phyloP scores from a whole-genome alignment of 2,888 invertebrate genomes.

The Apodemia hepburni region DNA sequence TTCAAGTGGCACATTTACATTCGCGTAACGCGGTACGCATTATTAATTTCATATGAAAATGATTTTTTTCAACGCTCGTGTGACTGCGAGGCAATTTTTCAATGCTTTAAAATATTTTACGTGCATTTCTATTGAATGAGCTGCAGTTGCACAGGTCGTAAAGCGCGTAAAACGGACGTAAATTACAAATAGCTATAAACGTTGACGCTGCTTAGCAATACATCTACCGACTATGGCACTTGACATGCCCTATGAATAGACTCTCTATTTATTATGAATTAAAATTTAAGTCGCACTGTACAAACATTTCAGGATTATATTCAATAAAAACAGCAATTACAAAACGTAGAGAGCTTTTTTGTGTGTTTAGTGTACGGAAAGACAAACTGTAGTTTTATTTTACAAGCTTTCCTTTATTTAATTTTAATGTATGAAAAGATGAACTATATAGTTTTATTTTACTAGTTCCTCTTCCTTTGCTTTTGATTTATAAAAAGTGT shows the following conservation, averaged over 20 bases:
- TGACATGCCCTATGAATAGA: conserved; percentile 24
- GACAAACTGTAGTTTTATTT: not conserved
- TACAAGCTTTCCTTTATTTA: not conserved
- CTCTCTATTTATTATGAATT: conserved; percentile 15
- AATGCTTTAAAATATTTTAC: conserved; percentile 29
- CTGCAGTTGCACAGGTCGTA: conserved; percentile 47
- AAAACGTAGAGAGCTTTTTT: not conserved
- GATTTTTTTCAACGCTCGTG: conserved; percentile 1
- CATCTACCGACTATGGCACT: conserved; percentile 24
- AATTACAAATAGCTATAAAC: conserved; percentile 53
- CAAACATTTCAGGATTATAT: conserved; percentile 6
- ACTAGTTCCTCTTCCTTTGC: not conserved
- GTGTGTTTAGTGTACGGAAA: not conserved
- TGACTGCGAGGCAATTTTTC: conserved; percentile 17
- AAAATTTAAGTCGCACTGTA: conserved; percentile 7
- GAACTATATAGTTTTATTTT: not conserved
- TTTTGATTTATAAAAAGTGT: not conserved
- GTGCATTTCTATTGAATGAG: conserved; percentile 41
- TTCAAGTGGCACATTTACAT: not conserved
- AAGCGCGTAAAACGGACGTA: conserved; percentile 48
- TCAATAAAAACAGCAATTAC: conserved; percentile 2
- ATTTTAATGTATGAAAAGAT: conserved; percentile 5
- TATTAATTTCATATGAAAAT: conserved; percentile 18
- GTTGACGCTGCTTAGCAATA: conserved; percentile 39
- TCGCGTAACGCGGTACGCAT: conserved; percentile 3